Conservation (phyloP, 2,888 invertebrate species). For the Hydriomena furcata region DNA sequence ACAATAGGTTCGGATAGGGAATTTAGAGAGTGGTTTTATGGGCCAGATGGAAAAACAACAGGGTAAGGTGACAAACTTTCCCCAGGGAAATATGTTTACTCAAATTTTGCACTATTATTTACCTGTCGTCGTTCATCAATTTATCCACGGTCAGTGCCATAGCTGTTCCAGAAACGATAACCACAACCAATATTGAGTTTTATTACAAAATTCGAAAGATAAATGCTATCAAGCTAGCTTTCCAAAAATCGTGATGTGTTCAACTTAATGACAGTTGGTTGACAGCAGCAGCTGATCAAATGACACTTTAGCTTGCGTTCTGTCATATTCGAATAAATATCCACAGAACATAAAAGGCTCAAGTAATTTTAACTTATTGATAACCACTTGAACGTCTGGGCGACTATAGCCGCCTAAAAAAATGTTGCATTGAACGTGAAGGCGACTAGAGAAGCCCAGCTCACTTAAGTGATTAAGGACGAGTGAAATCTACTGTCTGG, state of each 20-base stretch:
- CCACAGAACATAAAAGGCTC: too few relatives aligned
- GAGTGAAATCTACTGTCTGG: too few relatives aligned
- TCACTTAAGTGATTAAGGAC: too few relatives aligned
- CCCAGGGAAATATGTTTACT: slow-evolving; percentile 44
- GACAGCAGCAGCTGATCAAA: neutral
- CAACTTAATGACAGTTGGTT: neutral
- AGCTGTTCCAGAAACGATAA: slow-evolving; percentile 16
- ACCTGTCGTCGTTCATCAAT: slow-evolving; percentile 76
- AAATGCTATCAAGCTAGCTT: slow-evolving; percentile 51
- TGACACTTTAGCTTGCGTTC: too few relatives aligned
- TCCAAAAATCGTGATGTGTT: slow-evolving; percentile 55
- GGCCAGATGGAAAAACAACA: slow-evolving; percentile 24
- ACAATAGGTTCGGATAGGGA: neutral
- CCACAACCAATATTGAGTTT: slow-evolving; percentile 25
- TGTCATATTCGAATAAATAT: too few relatives aligned
- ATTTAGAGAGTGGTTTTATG: slow-evolving; percentile 9
- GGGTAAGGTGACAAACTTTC: slow-evolving; percentile 58
- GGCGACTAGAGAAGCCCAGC: too few relatives aligned
- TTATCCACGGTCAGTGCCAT: slow-evolving; percentile 76
- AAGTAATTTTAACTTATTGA: too few relatives aligned
- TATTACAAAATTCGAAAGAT: slow-evolving; percentile 37
- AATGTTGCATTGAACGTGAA: too few relatives aligned
- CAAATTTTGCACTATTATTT: slow-evolving; percentile 34
- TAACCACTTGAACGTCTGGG: too few relatives aligned
- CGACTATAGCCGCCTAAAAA: too few relatives aligned